Percentiles rank a stretch among this genome's conserved stretches.
These are phyloP conservation scores for Caenorhabditis auriculariae DNA, from an alignment of 2,888 invertebrate species.

Conservation along the genomic window DNA sequence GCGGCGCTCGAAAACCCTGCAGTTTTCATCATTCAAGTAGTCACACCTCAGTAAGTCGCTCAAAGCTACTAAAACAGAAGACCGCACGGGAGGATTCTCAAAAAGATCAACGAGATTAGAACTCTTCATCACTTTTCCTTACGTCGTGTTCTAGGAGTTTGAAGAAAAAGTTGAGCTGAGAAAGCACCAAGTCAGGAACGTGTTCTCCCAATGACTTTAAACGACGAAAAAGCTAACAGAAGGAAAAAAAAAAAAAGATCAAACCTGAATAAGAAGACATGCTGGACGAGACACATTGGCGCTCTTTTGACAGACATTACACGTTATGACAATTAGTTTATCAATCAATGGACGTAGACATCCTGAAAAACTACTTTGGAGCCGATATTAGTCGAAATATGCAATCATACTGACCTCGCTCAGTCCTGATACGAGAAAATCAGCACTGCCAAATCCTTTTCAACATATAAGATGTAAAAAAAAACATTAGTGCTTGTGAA, in stretches of 20 bases:
- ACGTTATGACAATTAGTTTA: neutral
- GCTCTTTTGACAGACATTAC: neutral
- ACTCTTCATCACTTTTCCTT: neutral
- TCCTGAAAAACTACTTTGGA: neutral
- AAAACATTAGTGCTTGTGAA: too few species aligned
- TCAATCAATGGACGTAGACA: neutral
- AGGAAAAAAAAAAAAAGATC: too few species aligned
- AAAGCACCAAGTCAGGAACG: slow-evolving; percentile 14
- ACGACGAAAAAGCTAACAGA: too few species aligned
- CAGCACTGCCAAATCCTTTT: too few species aligned
- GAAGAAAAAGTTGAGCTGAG: slow-evolving; percentile 7
- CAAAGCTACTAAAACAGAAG: slow-evolving; percentile 14
- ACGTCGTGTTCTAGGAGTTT: slow-evolving; percentile 21
- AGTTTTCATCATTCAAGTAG: slow-evolving; percentile 5
- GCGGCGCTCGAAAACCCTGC: slow-evolving; percentile 9
- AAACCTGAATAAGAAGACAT: slow-evolving; percentile 12
- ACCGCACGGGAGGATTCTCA: slow-evolving; percentile 16
- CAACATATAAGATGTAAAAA: neutral
- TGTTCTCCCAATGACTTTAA: slow-evolving; percentile 8
- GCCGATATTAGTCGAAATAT: too few species aligned
- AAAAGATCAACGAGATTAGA: neutral
- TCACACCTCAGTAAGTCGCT: slow-evolving; percentile 8
- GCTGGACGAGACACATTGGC: slow-evolving; percentile 6
- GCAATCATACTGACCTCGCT: too few species aligned
- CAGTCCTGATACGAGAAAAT: too few species aligned